These are phyloP conservation scores for Peromyscus californicus DNA, from an alignment of 2,113 vertebrate species.

Conservation along the genomic window DNA sequence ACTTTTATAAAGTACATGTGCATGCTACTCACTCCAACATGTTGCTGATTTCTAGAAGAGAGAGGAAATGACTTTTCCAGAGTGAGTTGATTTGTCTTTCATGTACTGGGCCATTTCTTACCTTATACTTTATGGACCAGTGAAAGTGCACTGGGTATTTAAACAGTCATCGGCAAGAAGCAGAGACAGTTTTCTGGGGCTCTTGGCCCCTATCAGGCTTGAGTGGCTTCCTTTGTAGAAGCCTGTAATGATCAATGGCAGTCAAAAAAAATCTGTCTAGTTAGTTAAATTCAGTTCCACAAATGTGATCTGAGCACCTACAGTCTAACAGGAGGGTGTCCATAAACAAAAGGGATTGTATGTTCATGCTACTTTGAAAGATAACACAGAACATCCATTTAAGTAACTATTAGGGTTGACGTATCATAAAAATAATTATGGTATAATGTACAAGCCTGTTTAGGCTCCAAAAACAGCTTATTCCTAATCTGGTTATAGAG, in stretches of 20 bases:
- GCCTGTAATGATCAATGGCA: background rate
- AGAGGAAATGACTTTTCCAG: background rate
- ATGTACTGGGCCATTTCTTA: conserved; percentile 2
- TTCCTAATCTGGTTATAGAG: background rate
- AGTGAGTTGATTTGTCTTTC: background rate
- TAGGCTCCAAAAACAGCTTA: background rate
- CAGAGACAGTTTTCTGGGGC: background rate
- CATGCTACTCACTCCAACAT: background rate
- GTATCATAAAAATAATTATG: background rate
- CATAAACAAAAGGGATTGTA: background rate
- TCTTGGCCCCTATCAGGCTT: background rate
- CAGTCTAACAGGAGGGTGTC: background rate
- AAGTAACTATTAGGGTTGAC: background rate
- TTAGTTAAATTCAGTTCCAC: background rate
- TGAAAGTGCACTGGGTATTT: background rate
- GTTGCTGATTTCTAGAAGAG: conserved; percentile 24
- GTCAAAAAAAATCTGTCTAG: background rate
- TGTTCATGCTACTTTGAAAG: background rate
- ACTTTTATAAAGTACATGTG: background rate
- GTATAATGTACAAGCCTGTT: background rate
- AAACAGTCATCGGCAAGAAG: conserved; percentile 22
- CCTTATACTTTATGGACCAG: background rate
- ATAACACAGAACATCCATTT: background rate
- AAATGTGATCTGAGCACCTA: background rate
- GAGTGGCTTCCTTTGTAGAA: conserved; percentile 35